phyloP scores from a whole-genome alignment of 2,888 invertebrate species.

The Amiota minor region DNA sequence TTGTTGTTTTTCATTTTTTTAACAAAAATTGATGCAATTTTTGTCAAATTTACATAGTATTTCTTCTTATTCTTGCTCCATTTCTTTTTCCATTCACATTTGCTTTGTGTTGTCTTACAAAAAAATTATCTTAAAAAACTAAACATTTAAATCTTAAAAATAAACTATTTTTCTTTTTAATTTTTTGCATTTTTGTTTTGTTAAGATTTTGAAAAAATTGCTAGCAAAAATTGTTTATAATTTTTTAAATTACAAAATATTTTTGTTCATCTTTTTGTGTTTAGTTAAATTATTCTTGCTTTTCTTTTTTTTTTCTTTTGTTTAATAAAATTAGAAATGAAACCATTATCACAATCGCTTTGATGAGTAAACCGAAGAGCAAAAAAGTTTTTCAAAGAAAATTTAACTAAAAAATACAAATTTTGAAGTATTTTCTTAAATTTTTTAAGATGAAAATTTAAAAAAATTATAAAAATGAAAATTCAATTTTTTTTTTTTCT shows the following conservation, averaged over 20 bases:
- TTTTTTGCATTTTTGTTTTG: too few species aligned
- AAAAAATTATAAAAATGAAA: not conserved
- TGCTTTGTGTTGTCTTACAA: slow-evolving; percentile 36
- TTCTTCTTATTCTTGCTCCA: slow-evolving; percentile 34
- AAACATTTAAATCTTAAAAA: slow-evolving; percentile 48
- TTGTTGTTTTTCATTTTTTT: slow-evolving; percentile 39
- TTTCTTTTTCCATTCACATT: too few species aligned
- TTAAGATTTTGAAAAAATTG: slow-evolving; percentile 46
- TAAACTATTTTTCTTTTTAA: slow-evolving; percentile 32
- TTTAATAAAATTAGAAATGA: slow-evolving; percentile 55
- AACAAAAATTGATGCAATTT: slow-evolving; percentile 70
- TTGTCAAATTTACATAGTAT: slow-evolving; percentile 49
- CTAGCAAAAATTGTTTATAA: slow-evolving; percentile 41
- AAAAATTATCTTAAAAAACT: slow-evolving; percentile 33
- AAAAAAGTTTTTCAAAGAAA: slow-evolving; percentile 32
- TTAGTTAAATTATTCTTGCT: slow-evolving; percentile 21
- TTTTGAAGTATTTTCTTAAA: not conserved
- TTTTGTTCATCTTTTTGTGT: slow-evolving; percentile 26
- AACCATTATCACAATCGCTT: slow-evolving; percentile 71
- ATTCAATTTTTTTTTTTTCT: not conserved
- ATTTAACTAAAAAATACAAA: slow-evolving; percentile 2
- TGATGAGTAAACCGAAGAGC: slow-evolving; percentile 62
- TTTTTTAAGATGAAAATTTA: not conserved
- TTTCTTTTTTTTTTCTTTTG: slow-evolving; percentile 36
- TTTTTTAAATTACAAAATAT: slow-evolving; percentile 31